Base-by-base conservation (phyloP, 2,113 vertebrate species). In the Cavia aperea region DNA sequence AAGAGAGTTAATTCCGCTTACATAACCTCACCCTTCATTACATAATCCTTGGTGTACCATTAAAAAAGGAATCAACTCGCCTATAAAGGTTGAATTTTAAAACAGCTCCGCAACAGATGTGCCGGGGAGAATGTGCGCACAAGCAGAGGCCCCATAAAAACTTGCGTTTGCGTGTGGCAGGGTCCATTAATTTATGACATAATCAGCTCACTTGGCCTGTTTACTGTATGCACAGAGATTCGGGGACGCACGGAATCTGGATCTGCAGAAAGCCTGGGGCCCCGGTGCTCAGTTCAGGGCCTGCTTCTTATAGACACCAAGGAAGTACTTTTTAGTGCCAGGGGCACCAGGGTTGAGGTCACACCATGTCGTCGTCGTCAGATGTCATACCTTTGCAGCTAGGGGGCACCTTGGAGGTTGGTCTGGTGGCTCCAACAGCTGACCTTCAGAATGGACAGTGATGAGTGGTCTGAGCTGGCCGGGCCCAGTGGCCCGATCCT, bases 81-180 rank as follows among this genome's bases (percentile, higher is more conserved):
- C 85, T 89, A 65, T 65, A 89, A 92, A 93, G 89, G 94, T 84
- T 94, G 92, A 89, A 93, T 96, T 96, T 88, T 94, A 90, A 96
- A 96, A 82, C 12, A 60, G 83, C 62, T 96, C 56, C 0, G 94
- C 86, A 90, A 95, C 86, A 95, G 94, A 93, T 87, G 90, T 60
- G 70, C 83, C 79, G 79, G 85, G 73, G 56, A 79, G 79, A 93
- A 84, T 0, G 51, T 43, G 60, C 77, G 43, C 73, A 62, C 26
- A 72, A 82, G 65, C 92, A 58, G 46, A 79, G 93, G 88, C 82
- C 79, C 49, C 92, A 70, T 78, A 63, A 93, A 95, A 92, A 24
- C 83, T 7, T 4, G 1, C 10, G 29, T 91, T 21, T 78, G 56
- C 56, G 78, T 9, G 31, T 21, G 54, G 86, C 56, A 10, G 31